A percentile compares a stretch with the other conserved stretches of the same genome.
phyloP scores from a whole-genome alignment of 2,888 invertebrate genomes.

The Homarus gammarus region DNA sequence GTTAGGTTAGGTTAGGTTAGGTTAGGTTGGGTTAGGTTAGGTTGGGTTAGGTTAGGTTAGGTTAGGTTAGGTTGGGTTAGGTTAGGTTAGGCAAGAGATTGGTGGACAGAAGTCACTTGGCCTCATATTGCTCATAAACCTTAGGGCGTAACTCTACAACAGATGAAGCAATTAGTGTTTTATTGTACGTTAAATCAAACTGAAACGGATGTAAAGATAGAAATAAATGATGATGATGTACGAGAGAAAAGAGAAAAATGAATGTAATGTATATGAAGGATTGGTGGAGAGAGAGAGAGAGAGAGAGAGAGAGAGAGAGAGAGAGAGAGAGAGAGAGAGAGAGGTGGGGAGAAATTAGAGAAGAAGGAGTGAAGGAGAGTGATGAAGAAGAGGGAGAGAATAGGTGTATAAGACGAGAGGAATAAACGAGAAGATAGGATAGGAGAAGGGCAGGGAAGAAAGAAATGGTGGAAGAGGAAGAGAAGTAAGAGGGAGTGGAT shows the following conservation, averaged over 20 bases:
- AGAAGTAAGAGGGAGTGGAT: background rate
- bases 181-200: background rate
- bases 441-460: background rate
- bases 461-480: background rate
- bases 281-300: no score
- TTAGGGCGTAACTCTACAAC: no score
- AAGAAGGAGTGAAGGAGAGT: background rate
- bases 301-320: background rate
- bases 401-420: background rate
- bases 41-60: no score
- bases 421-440: background rate
- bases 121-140: no score
- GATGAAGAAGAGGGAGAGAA: background rate
- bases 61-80: no score
- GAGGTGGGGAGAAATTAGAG: background rate
- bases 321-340: background rate
- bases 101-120: no score
- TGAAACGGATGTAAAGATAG: background rate
- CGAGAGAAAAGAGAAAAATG: background rate
- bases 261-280: background rate
- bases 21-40: no score
- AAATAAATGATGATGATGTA: no score
- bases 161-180: no score
- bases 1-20: no score
- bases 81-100: no score